Percentiles rank a stretch among this genome's conserved stretches.
Conservation (phyloP, 2,888 invertebrate genomes). For the Raillietiella orientalis region DNA sequence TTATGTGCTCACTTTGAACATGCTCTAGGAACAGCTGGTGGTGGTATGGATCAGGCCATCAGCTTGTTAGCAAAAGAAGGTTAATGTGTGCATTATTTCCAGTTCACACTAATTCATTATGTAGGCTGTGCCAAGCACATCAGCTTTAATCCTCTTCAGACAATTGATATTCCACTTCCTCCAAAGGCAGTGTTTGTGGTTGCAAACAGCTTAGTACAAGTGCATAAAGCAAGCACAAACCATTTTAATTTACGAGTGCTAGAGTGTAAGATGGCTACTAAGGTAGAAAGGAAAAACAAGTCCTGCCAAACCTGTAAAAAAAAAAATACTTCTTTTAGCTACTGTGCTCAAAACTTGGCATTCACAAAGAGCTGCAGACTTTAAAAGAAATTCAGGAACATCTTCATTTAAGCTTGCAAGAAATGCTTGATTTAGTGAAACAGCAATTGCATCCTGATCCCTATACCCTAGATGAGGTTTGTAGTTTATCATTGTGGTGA, state of each 20-base stretch:
- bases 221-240: constrained; percentile 69
- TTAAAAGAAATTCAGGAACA: constrained; percentile 27
- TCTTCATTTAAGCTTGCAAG: constrained; percentile 24
- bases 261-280: constrained; percentile 69
- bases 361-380: constrained; percentile 5
- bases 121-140: constrained; percentile 58
- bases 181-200: constrained; percentile 59
- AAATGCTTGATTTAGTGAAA: constrained; percentile 32
- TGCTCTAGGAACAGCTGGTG: constrained; percentile 88
- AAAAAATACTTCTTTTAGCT: background rate
- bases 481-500: constrained; percentile 9
- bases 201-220: constrained; percentile 53
- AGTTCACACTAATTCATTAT: constrained; percentile 7
- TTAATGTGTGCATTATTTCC: constrained; percentile 7
- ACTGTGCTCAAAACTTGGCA: background rate
- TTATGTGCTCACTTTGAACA: constrained; percentile 66
- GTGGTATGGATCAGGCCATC: constrained; percentile 99
- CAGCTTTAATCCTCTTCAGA: constrained; percentile 58
- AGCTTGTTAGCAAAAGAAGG: constrained; percentile 43
- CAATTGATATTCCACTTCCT: constrained; percentile 44
- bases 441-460: constrained; percentile 25
- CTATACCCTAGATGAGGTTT: constrained; percentile 34
- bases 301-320: too few species aligned
- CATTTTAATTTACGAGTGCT: constrained; percentile 77
- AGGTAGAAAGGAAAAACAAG: constrained; percentile 19